Percentiles rank a stretch among this genome's conserved stretches.
Evolutionary conservation across 92 coral and sea anemone species (phyloP).

Genomic region (Parazoanthus atlanticus): DNA sequence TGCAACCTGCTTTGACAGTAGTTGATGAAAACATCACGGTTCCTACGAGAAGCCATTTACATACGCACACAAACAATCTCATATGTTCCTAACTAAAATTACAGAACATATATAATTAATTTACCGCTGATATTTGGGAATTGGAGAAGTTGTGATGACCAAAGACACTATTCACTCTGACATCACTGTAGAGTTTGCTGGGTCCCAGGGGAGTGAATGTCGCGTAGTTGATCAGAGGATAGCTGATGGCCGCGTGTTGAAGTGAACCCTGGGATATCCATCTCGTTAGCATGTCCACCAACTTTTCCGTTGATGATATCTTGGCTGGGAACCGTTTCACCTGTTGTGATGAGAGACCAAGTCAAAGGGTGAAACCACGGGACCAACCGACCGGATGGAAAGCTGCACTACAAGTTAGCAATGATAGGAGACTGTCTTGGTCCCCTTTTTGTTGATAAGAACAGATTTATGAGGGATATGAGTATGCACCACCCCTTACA

Average conservation of each 20-base stretch:
- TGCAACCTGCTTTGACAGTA: too few species aligned
- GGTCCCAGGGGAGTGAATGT: constrained; percentile 46
- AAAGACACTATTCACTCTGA: constrained; percentile 32
- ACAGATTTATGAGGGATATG: too few species aligned
- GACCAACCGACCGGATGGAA: too few species aligned
- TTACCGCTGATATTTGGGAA: constrained; percentile 55
- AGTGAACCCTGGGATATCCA: constrained; percentile 49
- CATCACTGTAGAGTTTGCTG: constrained; percentile 47
- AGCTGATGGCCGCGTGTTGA: constrained; percentile 55
- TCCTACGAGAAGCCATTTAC: too few species aligned
- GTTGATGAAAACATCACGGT: too few species aligned
- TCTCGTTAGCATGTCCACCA: constrained; percentile 37
- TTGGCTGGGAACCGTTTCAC: constrained; percentile 44
- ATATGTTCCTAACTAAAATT: too few species aligned
- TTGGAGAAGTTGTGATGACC: constrained; percentile 40
- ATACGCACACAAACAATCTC: too few species aligned
- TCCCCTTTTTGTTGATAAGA: too few species aligned
- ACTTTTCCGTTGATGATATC: neutral
- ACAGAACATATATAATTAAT: neutral
- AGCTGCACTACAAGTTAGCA: too few species aligned
- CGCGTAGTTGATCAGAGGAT: constrained; percentile 56
- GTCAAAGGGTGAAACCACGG: too few species aligned
- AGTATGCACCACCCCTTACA: too few species aligned
- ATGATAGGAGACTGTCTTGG: too few species aligned
- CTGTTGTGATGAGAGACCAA: neutral